A percentile compares a stretch with the other conserved stretches of the same genome.
phyloP scores from a whole-genome alignment of 1,140 invertebrate genomes.

The Mya arenaria region DNA sequence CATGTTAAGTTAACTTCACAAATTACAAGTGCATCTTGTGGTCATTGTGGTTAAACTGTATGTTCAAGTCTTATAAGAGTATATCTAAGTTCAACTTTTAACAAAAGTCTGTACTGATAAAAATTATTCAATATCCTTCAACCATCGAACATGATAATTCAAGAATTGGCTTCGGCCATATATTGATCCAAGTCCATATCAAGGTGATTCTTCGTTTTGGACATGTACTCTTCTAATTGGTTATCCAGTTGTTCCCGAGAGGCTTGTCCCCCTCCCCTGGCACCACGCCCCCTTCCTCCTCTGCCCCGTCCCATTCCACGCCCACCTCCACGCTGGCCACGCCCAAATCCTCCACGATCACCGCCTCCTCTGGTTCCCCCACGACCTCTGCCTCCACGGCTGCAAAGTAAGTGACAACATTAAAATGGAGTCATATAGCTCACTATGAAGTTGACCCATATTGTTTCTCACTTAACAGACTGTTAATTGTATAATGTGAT shows the following conservation, averaged over 20 bases:
- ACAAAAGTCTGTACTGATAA: too few species aligned
- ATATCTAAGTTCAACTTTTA: too few species aligned
- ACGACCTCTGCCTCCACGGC: slow-evolving; percentile 34
- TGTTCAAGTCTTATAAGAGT: too few species aligned
- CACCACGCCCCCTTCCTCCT: slow-evolving; percentile 53
- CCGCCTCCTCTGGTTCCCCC: slow-evolving; percentile 50
- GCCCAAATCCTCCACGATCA: slow-evolving; percentile 24
- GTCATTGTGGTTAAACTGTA: too few species aligned
- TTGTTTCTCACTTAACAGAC: too few species aligned
- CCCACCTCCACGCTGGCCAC: slow-evolving; percentile 51
- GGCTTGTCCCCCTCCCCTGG: slow-evolving; percentile 24
- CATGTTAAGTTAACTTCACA: too few species aligned
- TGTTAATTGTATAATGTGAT: too few species aligned
- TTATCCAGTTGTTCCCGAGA: slow-evolving; percentile 84
- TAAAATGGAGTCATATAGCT: too few species aligned
- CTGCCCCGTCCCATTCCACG: slow-evolving; percentile 61
- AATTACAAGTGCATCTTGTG: too few species aligned
- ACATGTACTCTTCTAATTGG: slow-evolving; percentile 86
- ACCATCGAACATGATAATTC: too few species aligned
- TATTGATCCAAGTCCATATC: slow-evolving; percentile 80
- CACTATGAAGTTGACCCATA: too few species aligned
- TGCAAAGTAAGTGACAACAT: slow-evolving; percentile 32
- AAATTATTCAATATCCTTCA: too few species aligned
- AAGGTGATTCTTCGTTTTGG: slow-evolving; percentile 82
- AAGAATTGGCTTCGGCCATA: slow-evolving; percentile 72